These are phyloP conservation scores for Anisognathus igniventris DNA, from an alignment of 2,797 vertebrate species.

Conservation along the genomic window DNA sequence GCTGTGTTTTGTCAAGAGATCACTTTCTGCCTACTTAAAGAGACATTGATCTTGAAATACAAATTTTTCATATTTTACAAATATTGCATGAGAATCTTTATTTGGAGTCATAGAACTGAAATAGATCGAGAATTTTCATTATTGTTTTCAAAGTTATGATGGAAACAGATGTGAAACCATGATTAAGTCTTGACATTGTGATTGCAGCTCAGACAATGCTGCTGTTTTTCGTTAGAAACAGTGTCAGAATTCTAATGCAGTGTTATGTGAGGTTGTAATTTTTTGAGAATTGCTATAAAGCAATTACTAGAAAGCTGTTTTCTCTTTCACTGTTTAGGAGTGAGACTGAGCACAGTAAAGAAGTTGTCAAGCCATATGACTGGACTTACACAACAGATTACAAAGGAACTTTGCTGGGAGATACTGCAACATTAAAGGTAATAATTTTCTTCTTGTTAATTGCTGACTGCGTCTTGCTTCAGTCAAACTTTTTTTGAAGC, in stretches of 20 bases:
- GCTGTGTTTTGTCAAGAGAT: not conserved
- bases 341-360: constrained; percentile 91
- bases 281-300: not conserved
- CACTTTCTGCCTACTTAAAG: not conserved
- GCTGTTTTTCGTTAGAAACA: not conserved
- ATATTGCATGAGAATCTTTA: not conserved
- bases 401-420: constrained; percentile 90
- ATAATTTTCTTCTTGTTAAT: not conserved
- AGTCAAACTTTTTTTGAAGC: not conserved
- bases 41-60: not conserved
- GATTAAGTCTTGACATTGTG: not conserved
- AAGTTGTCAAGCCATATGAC: constrained; percentile 90
- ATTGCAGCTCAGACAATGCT: not conserved
- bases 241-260: not conserved
- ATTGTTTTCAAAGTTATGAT: not conserved
- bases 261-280: not conserved
- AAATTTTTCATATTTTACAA: not conserved
- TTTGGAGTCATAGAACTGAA: not conserved
- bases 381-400: constrained; percentile 99
- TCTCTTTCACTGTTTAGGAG: constrained; percentile 73
- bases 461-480: not conserved
- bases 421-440: constrained; percentile 84
- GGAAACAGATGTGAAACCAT: not conserved
- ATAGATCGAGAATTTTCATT: not conserved
- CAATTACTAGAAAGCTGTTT: not conserved